Evolutionary conservation across 2,797 vertebrate species (phyloP).

Genomic region (Dipus sagitta): DNA sequence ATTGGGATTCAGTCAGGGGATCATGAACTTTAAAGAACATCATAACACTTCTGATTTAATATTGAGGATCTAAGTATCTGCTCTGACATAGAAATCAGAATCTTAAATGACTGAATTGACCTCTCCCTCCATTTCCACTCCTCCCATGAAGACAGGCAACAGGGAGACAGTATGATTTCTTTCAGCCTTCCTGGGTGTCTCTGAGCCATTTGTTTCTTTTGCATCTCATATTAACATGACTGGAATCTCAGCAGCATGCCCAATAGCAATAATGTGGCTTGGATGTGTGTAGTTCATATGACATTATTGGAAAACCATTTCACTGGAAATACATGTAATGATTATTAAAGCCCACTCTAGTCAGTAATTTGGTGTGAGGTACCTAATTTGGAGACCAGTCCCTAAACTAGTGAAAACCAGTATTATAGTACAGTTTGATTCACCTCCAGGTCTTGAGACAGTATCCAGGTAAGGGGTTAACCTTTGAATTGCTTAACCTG

Average conservation of each 20-base stretch:
- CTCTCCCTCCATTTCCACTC: neutral
- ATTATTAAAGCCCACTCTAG: neutral
- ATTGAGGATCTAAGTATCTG: neutral
- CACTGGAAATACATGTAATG: neutral
- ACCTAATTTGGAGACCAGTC: neutral
- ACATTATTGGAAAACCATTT: neutral
- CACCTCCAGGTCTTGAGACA: neutral
- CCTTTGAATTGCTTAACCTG: conserved; percentile 20
- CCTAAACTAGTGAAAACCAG: neutral
- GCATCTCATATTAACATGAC: neutral
- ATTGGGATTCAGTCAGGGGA: neutral
- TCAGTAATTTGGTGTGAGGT: neutral
- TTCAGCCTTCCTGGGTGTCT: neutral
- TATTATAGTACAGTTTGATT: neutral
- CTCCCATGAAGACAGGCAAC: neutral
- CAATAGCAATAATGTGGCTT: neutral
- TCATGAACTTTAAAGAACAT: neutral
- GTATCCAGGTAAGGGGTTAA: neutral
- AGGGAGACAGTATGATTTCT: neutral
- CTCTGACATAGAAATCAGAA: conserved; percentile 16
- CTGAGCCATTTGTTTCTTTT: conserved; percentile 26
- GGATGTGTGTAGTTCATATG: neutral
- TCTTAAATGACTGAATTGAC: neutral
- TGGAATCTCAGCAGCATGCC: neutral
- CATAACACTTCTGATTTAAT: conserved; percentile 4